Evolutionary conservation across 1,140 invertebrate genomes (phyloP), one percentile per base, ranked within the genome.

Genomic region (Pollicipes pollicipes): DNA sequence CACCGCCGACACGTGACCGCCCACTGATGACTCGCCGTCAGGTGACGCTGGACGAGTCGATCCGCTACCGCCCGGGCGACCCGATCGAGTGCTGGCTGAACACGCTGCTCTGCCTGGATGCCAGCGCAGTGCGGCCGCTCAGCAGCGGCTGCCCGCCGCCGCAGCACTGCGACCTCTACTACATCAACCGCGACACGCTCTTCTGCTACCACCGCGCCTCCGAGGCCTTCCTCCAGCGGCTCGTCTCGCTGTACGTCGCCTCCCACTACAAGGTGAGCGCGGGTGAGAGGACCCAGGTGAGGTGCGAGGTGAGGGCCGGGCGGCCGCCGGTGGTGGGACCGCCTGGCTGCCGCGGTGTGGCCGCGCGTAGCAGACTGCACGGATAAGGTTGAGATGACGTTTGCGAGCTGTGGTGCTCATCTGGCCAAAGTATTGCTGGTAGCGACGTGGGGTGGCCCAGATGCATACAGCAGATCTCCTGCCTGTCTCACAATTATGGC

Each of bases 241-340:
- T 99, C 0, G 91, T 99, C 72, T 86, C 91, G 37, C 85, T 99
- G 8, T 97, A 95, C 79, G 96, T 98, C 0, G 87, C 97, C 0
- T 98, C 96, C 24, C 97, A 99, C 84, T 99, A 99, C 78, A 80
- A 91, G 86, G 99, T 99, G 81, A 94, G 90, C 71, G 97, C 97
- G 0, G 98, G 99, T 83, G 97, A 99, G 83, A 82, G 99, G 21
- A 96, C 98, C 84, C 90, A 98, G 86, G 86, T 99, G 82, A 95
- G 95, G 17, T 97, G 99, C 84, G 96, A 97, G 17, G 96, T 97
- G 0, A 94, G 94, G 6, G 97, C 99, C 83, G 91, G 97, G 80
- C 79, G 99, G 28, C 99, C 98, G 82, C 95, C 93, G 77, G 81
- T 99, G 26, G 82, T 99, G 68, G 93, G 93, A 0, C 95, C 96